Base-by-base conservation (phyloP, 1,140 invertebrate genomes). In the Spodoptera litura region DNA sequence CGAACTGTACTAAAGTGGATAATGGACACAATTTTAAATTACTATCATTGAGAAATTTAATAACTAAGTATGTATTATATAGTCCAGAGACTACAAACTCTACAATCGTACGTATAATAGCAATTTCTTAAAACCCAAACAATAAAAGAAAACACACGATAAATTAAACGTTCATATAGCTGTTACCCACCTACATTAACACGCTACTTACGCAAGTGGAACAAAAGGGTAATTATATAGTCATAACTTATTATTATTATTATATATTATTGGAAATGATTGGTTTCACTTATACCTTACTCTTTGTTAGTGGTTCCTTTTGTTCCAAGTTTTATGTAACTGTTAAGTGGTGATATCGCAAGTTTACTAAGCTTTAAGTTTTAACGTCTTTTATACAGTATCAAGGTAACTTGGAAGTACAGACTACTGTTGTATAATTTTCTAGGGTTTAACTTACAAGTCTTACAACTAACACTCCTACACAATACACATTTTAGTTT, bases 171-270 rank as follows among this genome's bases (percentile, higher is more conserved):
- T 66, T 25, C 15, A n/a, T 66, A 51, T 27, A 68, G 15, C 11
- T 75, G 27, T 61, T 62, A 35, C 52, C 51, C 44, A 52, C 38
- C 31, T 62, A 75, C 62, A 75, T 62, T 62, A 75, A 62, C 10
- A 51, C 44, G 25, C 15, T 75, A 49, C 55, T 56, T 68, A 35
- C 59, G 49, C 55, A 75, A 62, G 52, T 56, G 44, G 15, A 49
- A 72, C 64, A 77, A 77, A 66, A 38, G 66, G 38, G 20, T 77
- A 62, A 72, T 80, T 80, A 72, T 49, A 59, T 58, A 66, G 52
- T 77, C 58, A 53, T 79, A 44, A 44, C 38, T 44, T 44, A 44
- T 44, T 44, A 44, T 44, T 44, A 44, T 44, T 6, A 9, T 5
- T 44, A 44, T 44, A 44, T 74, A 53, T 73, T 52, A 70, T 80